A percentile compares a stretch with the other conserved stretches of the same genome.
These are phyloP conservation scores for Urocynchramus pylzowi DNA, from an alignment of 2,113 vertebrate species.

Conservation along the genomic window DNA sequence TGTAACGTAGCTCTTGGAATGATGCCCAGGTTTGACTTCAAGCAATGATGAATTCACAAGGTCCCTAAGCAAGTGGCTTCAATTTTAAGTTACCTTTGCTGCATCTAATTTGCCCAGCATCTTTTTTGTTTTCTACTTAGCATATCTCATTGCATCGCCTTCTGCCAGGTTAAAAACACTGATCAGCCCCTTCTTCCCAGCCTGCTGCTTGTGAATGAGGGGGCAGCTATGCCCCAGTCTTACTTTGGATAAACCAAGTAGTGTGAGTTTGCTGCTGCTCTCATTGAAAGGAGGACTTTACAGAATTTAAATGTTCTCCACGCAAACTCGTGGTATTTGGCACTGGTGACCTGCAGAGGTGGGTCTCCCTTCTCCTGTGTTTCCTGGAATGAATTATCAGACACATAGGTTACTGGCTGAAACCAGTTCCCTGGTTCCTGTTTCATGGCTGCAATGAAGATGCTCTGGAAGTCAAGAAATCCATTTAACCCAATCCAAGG, in stretches of 20 bases:
- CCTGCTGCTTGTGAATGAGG: neutral
- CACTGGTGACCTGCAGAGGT: neutral
- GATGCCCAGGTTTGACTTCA: conserved; percentile 41
- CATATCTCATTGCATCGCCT: neutral
- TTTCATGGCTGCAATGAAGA: neutral
- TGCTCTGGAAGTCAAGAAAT: neutral
- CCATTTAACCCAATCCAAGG: neutral
- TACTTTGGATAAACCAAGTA: neutral
- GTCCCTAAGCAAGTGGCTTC: conserved; percentile 8
- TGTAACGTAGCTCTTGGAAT: conserved; percentile 12
- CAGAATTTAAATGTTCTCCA: neutral
- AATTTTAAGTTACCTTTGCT: conserved; percentile 2
- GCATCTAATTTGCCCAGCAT: neutral
- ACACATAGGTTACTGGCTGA: accelerated
- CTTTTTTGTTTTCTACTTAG: neutral
- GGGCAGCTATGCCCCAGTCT: neutral
- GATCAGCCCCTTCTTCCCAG: neutral
- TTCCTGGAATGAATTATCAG: neutral
- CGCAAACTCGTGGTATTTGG: neutral
- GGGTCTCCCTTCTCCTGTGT: neutral
- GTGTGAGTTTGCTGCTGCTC: neutral
- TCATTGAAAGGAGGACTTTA: neutral
- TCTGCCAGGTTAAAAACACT: neutral
- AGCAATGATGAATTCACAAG: conserved; percentile 25
- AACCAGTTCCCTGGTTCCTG: neutral